Base-by-base conservation (phyloP, 2,888 invertebrate species). In the Chromoteleia sp. region DNA sequence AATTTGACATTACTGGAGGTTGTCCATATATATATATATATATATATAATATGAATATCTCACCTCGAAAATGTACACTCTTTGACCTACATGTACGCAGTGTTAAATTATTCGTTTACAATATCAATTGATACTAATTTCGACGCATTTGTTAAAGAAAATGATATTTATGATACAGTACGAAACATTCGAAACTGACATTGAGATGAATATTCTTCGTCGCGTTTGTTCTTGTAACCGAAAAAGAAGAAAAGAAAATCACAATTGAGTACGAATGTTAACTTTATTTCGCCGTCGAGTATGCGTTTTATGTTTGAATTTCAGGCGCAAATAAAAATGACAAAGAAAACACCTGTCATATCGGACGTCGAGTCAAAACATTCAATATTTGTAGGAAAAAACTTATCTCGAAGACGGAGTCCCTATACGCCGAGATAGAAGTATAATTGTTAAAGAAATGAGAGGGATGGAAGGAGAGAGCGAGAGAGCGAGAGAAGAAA, bases 331-430 rank as follows among this genome's bases (percentile, higher is more conserved):
- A 58, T n/a, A 58, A 58, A 19, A 17, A 5, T 17, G 54, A 63
- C 63, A 48, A 48, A 36, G 36, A 4, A 12, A 63, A 19, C 48
- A 63, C 33, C 36, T 50, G 48, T 41, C 15, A 25, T 36, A 36
- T 21, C 48, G 48, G 7, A 5, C 12, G 48, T 4, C 19, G 63
- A 63, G 63, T 63, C 63, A 63, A 48, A 63, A 63, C 63, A 63
- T 63, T 50, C 33, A 63, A 63, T 63, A 63, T 63, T 63, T 48
- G 33, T 29, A 1, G 58, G 12, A 14, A 45, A 30, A 45, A 30
- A 19, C 3, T 45, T 61, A 30, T 61, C 45, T 30, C 29, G n/a
- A 2, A 15, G 17, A n/a, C 30, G 15, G 45, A 45, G 45, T 36
- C 15, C 19, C 33, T 7, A 17, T 33, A 17, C 5, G 17, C 19